These are phyloP conservation scores for Cynopterus brachyotis DNA, from an alignment of 2,113 vertebrate species.

Conservation along the genomic window DNA sequence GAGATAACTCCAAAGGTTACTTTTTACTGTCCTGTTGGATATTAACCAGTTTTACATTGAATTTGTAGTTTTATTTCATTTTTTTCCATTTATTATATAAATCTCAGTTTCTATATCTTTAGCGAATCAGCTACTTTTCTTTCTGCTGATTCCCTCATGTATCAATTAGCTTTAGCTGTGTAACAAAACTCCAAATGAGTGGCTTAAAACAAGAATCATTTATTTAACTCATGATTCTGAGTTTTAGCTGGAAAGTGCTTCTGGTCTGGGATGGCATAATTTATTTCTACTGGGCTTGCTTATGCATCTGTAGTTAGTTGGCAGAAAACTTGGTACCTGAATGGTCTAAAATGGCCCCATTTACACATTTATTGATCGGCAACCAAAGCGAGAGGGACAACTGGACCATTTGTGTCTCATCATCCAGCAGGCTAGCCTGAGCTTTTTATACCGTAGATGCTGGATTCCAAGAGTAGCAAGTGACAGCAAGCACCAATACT, in stretches of 20 bases:
- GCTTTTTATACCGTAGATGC: neutral
- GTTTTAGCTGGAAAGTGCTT: neutral
- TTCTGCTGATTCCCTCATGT: neutral
- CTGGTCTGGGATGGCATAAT: neutral
- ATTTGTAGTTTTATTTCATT: neutral
- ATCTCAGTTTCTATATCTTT: neutral
- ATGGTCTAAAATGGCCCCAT: neutral
- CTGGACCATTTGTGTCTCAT: neutral
- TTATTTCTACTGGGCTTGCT: neutral
- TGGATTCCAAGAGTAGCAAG: neutral
- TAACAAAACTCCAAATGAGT: neutral
- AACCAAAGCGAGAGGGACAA: neutral
- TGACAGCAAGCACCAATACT: neutral
- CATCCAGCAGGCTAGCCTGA: neutral
- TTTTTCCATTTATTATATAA: neutral
- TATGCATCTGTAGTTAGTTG: neutral
- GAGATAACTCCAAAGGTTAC: neutral
- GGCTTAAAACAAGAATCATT: neutral
- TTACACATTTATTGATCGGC: neutral
- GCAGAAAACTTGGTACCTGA: neutral
- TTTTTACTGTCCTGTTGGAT: neutral
- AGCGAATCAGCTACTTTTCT: neutral
- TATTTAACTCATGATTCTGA: neutral
- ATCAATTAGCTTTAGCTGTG: neutral
- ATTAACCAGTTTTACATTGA: neutral